Conservation (phyloP, 1,140 invertebrate species). For the Drosophila gunungcola region DNA sequence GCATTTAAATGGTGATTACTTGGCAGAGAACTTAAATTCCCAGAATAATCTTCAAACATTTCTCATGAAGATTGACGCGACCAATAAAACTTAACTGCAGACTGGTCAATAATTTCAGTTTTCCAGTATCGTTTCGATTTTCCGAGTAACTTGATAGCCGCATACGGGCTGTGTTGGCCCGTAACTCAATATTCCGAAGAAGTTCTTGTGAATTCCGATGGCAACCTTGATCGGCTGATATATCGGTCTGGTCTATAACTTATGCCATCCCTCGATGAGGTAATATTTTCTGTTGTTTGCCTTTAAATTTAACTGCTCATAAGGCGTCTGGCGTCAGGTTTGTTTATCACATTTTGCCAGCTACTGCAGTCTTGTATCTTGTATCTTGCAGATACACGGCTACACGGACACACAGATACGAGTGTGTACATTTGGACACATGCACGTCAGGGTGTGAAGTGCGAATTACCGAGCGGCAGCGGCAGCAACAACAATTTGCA, state of each 20-base stretch:
- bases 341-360: constrained; percentile 79
- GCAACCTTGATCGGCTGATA: constrained; percentile 40
- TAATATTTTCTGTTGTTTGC: constrained; percentile 66
- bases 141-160: constrained; percentile 60
- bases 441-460: constrained; percentile 61
- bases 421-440: constrained; percentile 19
- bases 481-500: constrained; percentile 78
- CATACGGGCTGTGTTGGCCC: constrained; percentile 29
- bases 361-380: constrained; percentile 77
- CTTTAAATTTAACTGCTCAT: constrained; percentile 66
- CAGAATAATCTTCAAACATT: constrained; percentile 33
- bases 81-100: constrained; percentile 55
- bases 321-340: constrained; percentile 69
- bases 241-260: constrained; percentile 48
- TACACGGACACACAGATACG: constrained; percentile 4
- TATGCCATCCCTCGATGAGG: constrained; percentile 59
- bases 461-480: constrained; percentile 69
- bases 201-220: constrained; percentile 32
- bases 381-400: constrained; percentile 66
- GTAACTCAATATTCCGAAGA: constrained; percentile 49
- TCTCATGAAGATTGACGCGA: constrained; percentile 70
- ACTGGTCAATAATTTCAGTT: constrained; percentile 50
- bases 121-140: constrained; percentile 5
- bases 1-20: constrained; percentile 56
- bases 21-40: constrained; percentile 25